A percentile compares a stretch with the other conserved stretches of the same genome.
These are phyloP conservation scores for Leptinotarsa undecemlineata DNA, from an alignment of 1,140 invertebrate species.

Conservation along the genomic window DNA sequence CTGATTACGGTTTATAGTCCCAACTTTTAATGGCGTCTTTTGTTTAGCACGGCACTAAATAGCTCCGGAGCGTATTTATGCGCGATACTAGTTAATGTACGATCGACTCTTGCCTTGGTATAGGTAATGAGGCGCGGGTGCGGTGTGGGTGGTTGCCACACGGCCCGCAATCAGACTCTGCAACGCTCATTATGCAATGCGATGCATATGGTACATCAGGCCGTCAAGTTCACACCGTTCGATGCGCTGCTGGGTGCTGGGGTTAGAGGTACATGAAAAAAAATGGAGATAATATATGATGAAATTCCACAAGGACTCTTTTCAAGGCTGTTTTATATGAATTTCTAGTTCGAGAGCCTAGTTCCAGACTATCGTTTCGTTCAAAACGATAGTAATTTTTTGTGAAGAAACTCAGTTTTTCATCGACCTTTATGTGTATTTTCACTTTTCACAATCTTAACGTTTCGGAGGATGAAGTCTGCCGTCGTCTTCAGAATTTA, in stretches of 20 bases:
- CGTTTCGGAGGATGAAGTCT: too few relatives aligned
- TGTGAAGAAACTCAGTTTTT: too few relatives aligned
- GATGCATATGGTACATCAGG: conserved; percentile 15
- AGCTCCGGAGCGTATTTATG: conserved; percentile 38
- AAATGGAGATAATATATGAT: not conserved
- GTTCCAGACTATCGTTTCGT: too few relatives aligned
- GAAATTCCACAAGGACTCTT: too few relatives aligned
- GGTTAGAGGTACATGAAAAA: not conserved
- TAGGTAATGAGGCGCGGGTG: conserved; percentile 33
- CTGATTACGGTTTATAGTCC: conserved; percentile 41
- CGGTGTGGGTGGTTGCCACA: conserved; percentile 37
- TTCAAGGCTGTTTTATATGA: too few relatives aligned
- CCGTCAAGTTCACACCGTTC: conserved; percentile 6
- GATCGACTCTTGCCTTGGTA: conserved; percentile 26
- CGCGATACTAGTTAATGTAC: conserved; percentile 34
- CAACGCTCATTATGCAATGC: conserved; percentile 16
- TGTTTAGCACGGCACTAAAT: conserved; percentile 42
- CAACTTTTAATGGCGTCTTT: conserved; percentile 44
- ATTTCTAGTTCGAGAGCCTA: too few relatives aligned
- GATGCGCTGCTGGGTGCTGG: not conserved
- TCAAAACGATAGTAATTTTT: too few relatives aligned
- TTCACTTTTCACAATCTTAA: too few relatives aligned
- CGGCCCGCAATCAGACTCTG: conserved; percentile 17
- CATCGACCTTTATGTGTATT: too few relatives aligned
- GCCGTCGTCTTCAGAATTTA: too few relatives aligned